A percentile compares a stretch with the other conserved stretches of the same genome.
Conservation (phyloP, 2,113 vertebrate species). For the Sprattus sprattus region DNA sequence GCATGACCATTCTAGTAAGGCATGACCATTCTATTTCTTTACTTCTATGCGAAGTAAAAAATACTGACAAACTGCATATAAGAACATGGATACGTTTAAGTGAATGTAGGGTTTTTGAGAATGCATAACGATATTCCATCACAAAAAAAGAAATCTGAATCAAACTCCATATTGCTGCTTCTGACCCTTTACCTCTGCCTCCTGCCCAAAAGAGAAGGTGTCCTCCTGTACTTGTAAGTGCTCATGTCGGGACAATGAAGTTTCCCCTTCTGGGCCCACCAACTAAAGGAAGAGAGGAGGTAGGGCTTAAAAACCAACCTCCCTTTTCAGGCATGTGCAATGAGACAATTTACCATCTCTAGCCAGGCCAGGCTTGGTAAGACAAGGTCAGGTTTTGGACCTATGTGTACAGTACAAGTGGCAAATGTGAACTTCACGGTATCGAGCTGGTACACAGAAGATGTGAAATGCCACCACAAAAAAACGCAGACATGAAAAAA, state of each 20-base stretch:
- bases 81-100: not conserved
- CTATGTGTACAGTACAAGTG: not conserved
- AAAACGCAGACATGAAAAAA: not conserved
- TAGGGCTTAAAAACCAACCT: not conserved
- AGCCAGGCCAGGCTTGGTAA: not conserved
- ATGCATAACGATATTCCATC: too few relatives aligned
- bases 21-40: not conserved
- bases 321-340: not conserved
- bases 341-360: not conserved
- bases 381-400: not conserved
- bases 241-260: slow-evolving; percentile 80
- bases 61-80: not conserved
- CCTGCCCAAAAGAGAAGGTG: slow-evolving; percentile 76
- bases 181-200: slow-evolving; percentile 70
- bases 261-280: slow-evolving; percentile 66
- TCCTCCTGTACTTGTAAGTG: slow-evolving; percentile 85
- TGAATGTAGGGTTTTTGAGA: too few relatives aligned
- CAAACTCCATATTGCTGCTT: not conserved
- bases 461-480: not conserved
- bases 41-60: not conserved
- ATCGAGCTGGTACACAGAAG: not conserved
- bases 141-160: not conserved
- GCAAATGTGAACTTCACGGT: not conserved
- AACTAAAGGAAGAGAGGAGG: slow-evolving; percentile 36
- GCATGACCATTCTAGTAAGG: not conserved